A percentile compares a stretch with the other conserved stretches of the same genome.
These are phyloP conservation scores for Dicerorhinus sumatrensis DNA, from an alignment of 2,113 vertebrate species.

Conservation along the genomic window DNA sequence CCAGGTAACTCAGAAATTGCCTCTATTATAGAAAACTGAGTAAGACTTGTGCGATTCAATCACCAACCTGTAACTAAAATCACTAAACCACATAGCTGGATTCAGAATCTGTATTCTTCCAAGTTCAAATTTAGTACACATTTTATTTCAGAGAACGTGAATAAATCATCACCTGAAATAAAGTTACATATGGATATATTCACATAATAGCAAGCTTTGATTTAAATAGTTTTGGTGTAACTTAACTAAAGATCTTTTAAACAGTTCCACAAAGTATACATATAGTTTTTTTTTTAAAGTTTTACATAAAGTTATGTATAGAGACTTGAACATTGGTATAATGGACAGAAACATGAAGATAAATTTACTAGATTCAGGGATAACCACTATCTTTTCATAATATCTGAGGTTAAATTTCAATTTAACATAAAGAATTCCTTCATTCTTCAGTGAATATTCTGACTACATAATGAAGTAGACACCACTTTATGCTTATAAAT, in stretches of 20 bases:
- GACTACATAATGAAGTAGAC: neutral
- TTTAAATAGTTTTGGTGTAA: neutral
- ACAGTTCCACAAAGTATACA: neutral
- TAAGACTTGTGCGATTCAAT: neutral
- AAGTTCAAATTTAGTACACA: neutral
- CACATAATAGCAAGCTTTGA: neutral
- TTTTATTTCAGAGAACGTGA: constrained; percentile 3
- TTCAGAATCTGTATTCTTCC: neutral
- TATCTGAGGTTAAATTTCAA: constrained; percentile 17
- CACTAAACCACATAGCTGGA: neutral
- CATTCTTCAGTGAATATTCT: neutral
- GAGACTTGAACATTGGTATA: neutral
- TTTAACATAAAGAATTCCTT: neutral
- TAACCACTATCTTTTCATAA: neutral
- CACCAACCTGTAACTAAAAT: neutral
- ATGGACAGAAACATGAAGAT: neutral
- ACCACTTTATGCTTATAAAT: constrained; percentile 1
- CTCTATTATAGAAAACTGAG: neutral
- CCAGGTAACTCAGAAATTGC: neutral
- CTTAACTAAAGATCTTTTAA: neutral
- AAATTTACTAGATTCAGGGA: neutral
- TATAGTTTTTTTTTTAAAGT: neutral
- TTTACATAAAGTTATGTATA: neutral
- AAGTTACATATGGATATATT: neutral
- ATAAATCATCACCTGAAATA: neutral